A percentile compares a stretch with the other conserved stretches of the same genome.
Evolutionary conservation across 2,797 vertebrate species (phyloP).

Genomic region (Vespertilio murinus): DNA sequence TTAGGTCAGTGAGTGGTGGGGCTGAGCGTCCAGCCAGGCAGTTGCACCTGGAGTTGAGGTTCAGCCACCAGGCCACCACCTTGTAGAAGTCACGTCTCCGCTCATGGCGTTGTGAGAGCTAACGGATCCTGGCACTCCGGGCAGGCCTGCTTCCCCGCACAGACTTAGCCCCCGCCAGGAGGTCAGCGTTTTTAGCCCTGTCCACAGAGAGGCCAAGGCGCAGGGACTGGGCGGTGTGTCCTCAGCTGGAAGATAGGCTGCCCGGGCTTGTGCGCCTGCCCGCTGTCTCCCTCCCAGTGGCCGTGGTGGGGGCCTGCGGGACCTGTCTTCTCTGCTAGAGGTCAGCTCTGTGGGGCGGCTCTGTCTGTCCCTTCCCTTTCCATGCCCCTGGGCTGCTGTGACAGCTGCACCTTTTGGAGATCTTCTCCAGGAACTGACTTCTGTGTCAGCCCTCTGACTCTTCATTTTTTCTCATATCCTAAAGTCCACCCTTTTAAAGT

Average conservation of each 20-base stretch:
- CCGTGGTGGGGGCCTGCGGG: background rate
- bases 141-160: background rate
- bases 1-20: background rate
- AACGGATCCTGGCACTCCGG: background rate
- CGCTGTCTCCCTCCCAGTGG: background rate
- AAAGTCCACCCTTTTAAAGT: background rate
- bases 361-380: background rate
- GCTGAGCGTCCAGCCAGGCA: background rate
- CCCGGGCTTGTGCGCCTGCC: background rate
- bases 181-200: background rate
- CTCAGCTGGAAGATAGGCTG: background rate
- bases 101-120: accelerated
- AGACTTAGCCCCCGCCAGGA: background rate
- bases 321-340: background rate
- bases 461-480: background rate
- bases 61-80: background rate
- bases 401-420: background rate
- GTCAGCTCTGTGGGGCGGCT: background rate
- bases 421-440: background rate
- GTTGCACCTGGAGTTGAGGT: background rate
- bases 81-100: background rate
- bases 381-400: background rate
- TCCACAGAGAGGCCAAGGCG: background rate
- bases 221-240: background rate
- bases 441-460: background rate